Percentiles rank a stretch among this genome's conserved stretches.
phyloP scores from a whole-genome alignment of 30 jellyfish, hydroid and myxozoan species.

The Aurelia sp. region DNA sequence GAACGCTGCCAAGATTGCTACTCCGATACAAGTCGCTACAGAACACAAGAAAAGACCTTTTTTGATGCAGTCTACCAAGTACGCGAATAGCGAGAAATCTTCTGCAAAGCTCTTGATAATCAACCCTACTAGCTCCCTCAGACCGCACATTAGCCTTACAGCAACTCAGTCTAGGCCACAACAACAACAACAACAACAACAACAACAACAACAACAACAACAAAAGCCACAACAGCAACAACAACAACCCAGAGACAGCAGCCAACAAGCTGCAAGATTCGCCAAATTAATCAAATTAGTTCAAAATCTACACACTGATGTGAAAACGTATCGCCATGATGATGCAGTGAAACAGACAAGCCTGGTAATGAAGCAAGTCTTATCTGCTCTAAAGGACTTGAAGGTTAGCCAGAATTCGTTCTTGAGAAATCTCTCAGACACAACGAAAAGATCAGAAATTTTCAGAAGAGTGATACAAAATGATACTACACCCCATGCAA shows the following conservation, averaged over 20 bases:
- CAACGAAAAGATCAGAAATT: slow-evolving; percentile 48
- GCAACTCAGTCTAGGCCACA: neutral
- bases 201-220: slow-evolving; percentile 24
- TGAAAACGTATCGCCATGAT: slow-evolving; percentile 16
- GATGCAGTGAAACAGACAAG: slow-evolving; percentile 34
- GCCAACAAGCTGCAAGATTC: slow-evolving; percentile 25
- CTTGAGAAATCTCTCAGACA: slow-evolving; percentile 6
- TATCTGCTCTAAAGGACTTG: slow-evolving; percentile 35
- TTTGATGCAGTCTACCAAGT: no score
- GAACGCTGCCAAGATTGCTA: no score
- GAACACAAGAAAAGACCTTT: no score
- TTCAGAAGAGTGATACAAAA: neutral
- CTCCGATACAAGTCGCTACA: no score
- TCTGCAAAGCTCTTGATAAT: no score
- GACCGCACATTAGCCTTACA: no score
- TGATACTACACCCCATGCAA: neutral
- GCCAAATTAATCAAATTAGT: slow-evolving; percentile 42
- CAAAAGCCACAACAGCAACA: slow-evolving; percentile 17
- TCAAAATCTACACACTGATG: slow-evolving; percentile 43
- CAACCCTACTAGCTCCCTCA: no score
- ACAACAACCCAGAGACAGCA: slow-evolving; percentile 32
- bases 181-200: neutral
- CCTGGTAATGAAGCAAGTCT: slow-evolving; percentile 36
- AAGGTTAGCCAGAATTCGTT: slow-evolving; percentile 14
- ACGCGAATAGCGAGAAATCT: no score